Conservation (phyloP, 2,797 vertebrate genomes). For the Pteronotus mesoamericanus region DNA sequence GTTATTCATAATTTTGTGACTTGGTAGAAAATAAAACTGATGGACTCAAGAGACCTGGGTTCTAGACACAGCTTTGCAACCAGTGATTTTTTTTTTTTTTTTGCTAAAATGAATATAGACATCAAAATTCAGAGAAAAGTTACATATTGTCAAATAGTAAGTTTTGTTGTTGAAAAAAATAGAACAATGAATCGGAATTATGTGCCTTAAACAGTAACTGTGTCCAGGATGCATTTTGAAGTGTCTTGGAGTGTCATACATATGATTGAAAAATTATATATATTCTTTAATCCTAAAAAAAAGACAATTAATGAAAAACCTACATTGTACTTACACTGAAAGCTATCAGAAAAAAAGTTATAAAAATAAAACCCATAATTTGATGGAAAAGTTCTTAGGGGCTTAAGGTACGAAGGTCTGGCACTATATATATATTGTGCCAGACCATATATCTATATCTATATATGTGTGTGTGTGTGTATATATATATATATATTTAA, state of each 20-base stretch:
- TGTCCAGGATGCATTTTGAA: slow-evolving; percentile 73
- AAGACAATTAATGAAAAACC: slow-evolving; percentile 67
- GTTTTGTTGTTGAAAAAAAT: slow-evolving; percentile 73
- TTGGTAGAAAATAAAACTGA: not conserved
- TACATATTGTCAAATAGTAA: slow-evolving; percentile 74
- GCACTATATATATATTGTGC: no score
- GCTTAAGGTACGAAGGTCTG: no score
- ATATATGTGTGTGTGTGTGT: not conserved
- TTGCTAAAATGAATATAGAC: slow-evolving; percentile 70
- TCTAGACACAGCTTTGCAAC: not conserved
- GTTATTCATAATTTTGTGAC: not conserved
- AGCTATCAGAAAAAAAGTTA: slow-evolving; percentile 64
- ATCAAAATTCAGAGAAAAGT: slow-evolving; percentile 72
- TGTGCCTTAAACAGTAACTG: slow-evolving; percentile 72
- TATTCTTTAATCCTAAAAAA: slow-evolving; percentile 40
- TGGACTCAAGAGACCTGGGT: not conserved
- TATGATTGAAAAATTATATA: slow-evolving; percentile 65
- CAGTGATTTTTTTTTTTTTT: slow-evolving; percentile 48
- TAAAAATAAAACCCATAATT: slow-evolving; percentile 50
- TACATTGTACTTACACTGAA: slow-evolving; percentile 66
- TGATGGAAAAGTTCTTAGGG: slow-evolving; percentile 50
- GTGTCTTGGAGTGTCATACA: slow-evolving; percentile 57
- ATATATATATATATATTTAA: not conserved
- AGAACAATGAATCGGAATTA: slow-evolving; percentile 65
- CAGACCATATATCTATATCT: no score